Base-by-base conservation (phyloP, 2,113 vertebrate genomes). In the Stercorarius parasiticus region DNA sequence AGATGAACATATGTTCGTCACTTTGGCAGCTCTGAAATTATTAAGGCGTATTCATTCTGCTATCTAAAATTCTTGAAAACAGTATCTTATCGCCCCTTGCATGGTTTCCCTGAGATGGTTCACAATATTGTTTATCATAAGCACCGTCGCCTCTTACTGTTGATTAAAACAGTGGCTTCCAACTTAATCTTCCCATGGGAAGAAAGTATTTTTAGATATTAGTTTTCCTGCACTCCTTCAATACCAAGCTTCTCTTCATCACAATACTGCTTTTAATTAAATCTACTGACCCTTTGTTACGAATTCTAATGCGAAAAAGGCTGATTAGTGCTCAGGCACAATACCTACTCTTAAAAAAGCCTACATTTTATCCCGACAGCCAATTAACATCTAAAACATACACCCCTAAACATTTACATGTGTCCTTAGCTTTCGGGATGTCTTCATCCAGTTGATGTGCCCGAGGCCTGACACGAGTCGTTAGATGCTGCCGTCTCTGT, bases 401-500 rank as follows among this genome's bases (percentile, higher is more conserved):
- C 4, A 91, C 52, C 56, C 70, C 85, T 62, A 26, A 92, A 53
- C 32, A 76, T 71, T 67, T 82, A 45, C 40, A 3, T 47, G 14
- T 21, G 56, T 61, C 56, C 49, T 84, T 72, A 42, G 47, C 27
- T 84, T 89, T 84, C 0, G 4, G 53, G 27, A 82, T 56, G 17
- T 91, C 94, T 92, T 93, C 69, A 89, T 82, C 1, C 5, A 3
- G 10, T 18, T 23, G 47, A 21, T 22, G 25, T 78, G 61, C 56
- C 80, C 36, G 53, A 87, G 81, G 65, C 67, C 69, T 82, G 70
- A 34, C 47, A 10, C 0, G 12, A 71, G 21, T 47, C 74, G 36
- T 62, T 58, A 17, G 67, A 65, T 50, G 65, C 34, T 22, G 23
- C 67, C 0, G 0, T 22, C 47, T 70, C 65, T 0, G 0, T 66